These are phyloP conservation scores for Mizuhopecten yessoensis DNA, from an alignment of 1,140 invertebrate species.

Conservation along the genomic window DNA sequence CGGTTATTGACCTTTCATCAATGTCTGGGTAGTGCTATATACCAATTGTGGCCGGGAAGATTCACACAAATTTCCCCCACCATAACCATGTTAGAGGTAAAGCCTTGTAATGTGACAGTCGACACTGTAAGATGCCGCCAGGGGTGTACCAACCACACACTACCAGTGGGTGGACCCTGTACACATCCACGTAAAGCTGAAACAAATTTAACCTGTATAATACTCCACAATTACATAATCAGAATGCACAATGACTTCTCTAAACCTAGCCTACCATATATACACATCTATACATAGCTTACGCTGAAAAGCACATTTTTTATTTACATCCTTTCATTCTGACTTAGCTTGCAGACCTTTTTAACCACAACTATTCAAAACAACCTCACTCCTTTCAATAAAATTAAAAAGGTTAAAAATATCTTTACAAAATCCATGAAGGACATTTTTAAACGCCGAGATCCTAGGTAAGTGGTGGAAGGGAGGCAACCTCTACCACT, in stretches of 20 bases:
- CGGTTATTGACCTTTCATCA: constrained; percentile 38
- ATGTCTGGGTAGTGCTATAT: constrained; percentile 24
- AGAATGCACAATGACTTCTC: neutral
- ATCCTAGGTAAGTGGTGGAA: neutral
- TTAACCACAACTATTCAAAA: constrained; percentile 35
- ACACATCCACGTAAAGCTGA: constrained; percentile 17
- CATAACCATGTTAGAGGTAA: neutral
- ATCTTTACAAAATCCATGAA: neutral
- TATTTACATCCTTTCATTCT: neutral
- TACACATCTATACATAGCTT: neutral
- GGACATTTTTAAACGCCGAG: neutral
- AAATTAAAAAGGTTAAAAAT: constrained; percentile 34
- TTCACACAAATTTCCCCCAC: constrained; percentile 5
- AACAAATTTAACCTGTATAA: constrained; percentile 40
- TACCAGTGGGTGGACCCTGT: constrained; percentile 1
- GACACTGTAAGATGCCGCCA: neutral
- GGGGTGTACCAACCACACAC: neutral
- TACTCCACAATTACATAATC: constrained; percentile 39
- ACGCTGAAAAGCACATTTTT: neutral
- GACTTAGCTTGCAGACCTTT: neutral
- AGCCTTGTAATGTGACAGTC: neutral
- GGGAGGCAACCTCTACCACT: constrained; percentile 13
- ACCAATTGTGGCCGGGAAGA: constrained; percentile 1
- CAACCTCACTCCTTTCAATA: neutral
- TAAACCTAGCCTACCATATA: neutral